Base-by-base conservation (phyloP, 1,140 invertebrate genomes). In the Apocrypta bakeri region DNA sequence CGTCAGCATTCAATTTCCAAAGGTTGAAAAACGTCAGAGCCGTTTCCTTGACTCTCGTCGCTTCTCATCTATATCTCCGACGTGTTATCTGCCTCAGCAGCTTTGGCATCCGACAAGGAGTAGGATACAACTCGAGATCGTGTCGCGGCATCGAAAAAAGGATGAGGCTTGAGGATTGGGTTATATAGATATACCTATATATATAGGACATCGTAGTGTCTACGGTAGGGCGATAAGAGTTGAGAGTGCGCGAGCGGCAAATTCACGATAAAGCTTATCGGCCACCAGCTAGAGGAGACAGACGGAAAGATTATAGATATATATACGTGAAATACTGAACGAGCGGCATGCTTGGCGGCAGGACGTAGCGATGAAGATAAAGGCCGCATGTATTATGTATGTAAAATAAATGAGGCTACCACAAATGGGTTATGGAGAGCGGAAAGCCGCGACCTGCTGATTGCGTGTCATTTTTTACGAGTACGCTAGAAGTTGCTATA, bases 1-100 rank as follows among this genome's bases (percentile, higher is more conserved):
- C 25, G 27, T 74, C 72, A 17, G 48, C n/a, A 27, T 77, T 40
- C n/a, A 40, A 77, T 66, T 77, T 77, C 25, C 24, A 21, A 27
- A 56, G 29, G 33, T 14, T 6, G 56, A 66, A 21, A 40, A 0
- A 66, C 7, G 25, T 64, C 12, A 66, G 33, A 40, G 61, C 31
- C n/a, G n/a, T n/a, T 21, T n/a, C 48, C 17, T 7, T 9, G 3
- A 37, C 33, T 37, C 33, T 37, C 33, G 33, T 2, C 33, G 33
- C 33, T 2, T 9, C 3, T n/a, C n/a, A n/a, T 48, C 29, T 27
- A 29, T 33, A 11, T 29, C 31, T 14, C 6, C 4, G 27, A 3
- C 33, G 21, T 2, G 24, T 75, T 75, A 75, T 75, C 73, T 24
- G 56, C 48, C 25, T 75, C 27, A 11, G 72, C 40, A 42, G 24